phyloP scores from a whole-genome alignment of 2,888 invertebrate genomes.

The Sinohyriopsis cumingii region DNA sequence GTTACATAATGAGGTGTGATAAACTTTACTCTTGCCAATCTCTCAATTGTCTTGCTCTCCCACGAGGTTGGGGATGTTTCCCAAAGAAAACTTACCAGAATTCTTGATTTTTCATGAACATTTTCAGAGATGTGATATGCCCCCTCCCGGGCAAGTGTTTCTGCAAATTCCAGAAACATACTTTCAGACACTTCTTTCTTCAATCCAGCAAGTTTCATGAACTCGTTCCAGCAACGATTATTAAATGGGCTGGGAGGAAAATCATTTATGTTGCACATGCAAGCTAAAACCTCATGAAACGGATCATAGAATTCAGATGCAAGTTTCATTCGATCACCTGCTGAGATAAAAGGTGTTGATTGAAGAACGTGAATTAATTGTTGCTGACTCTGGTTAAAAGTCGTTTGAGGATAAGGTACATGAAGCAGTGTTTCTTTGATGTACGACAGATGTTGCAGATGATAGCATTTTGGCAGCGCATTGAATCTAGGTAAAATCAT shows the following conservation, averaged over 20 bases:
- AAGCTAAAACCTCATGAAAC: constrained; percentile 7
- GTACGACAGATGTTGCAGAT: constrained; percentile 6
- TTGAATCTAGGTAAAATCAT: constrained; percentile 9
- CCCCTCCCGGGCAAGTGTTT: constrained; percentile 10
- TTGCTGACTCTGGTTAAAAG: not conserved
- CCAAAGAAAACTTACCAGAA: constrained; percentile 6
- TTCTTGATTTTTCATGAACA: not conserved
- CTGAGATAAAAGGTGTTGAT: constrained; percentile 10
- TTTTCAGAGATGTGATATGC: not conserved
- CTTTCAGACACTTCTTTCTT: constrained; percentile 10
- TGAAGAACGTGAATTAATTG: constrained; percentile 2
- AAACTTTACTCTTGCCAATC: not conserved
- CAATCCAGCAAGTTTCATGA: constrained; percentile 22
- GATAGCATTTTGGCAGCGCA: not conserved
- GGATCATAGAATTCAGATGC: constrained; percentile 13
- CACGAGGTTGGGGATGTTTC: not conserved
- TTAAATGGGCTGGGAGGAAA: constrained; percentile 24
- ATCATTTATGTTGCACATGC: constrained; percentile 1
- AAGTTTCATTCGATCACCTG: constrained; percentile 4
- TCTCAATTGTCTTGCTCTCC: not conserved
- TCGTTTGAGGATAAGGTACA: not conserved
- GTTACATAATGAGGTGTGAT: not conserved
- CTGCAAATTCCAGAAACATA: constrained; percentile 28
- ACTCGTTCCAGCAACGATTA: constrained; percentile 3
- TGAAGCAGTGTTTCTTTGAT: not conserved